A percentile compares a stretch with the other conserved stretches of the same genome.
phyloP scores from a whole-genome alignment of 2,113 vertebrate species.

The Menura novaehollandiae region DNA sequence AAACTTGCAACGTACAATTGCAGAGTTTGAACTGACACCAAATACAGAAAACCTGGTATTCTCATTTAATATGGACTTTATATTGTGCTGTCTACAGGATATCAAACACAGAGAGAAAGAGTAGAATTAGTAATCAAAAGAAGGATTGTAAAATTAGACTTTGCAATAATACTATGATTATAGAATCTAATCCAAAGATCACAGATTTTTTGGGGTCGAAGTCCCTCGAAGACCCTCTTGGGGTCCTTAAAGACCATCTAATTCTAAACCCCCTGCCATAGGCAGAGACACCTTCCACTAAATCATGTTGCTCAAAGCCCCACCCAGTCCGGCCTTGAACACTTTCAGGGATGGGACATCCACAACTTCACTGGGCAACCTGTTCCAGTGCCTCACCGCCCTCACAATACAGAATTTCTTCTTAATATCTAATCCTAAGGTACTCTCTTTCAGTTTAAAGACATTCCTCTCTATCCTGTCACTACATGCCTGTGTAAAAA shows the following conservation, averaged over 20 bases:
- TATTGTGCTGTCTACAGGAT: not conserved
- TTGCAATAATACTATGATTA: not conserved
- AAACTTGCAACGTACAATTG: not conserved
- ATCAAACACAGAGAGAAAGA: not conserved
- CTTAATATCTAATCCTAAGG: not conserved
- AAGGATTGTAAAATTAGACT: not conserved
- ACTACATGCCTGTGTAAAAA: accelerated
- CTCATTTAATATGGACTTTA: not conserved
- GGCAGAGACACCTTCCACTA: not conserved
- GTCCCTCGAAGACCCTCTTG: no score
- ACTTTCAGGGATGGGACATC: not conserved
- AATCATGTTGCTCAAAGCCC: not conserved
- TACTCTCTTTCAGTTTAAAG: no score
- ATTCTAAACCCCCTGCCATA: not conserved
- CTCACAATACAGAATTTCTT: not conserved
- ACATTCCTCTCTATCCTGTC: not conserved
- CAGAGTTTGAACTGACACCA: not conserved
- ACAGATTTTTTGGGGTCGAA: not conserved
- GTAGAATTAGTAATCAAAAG: not conserved
- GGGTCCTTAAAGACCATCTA: not conserved
- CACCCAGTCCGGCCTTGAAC: not conserved
- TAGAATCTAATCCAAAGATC: not conserved
- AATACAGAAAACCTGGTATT: not conserved
- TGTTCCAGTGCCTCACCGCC: not conserved
- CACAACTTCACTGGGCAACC: not conserved